These are phyloP conservation scores for Athene cunicularia DNA, from an alignment of 2,113 vertebrate species.

Conservation along the genomic window DNA sequence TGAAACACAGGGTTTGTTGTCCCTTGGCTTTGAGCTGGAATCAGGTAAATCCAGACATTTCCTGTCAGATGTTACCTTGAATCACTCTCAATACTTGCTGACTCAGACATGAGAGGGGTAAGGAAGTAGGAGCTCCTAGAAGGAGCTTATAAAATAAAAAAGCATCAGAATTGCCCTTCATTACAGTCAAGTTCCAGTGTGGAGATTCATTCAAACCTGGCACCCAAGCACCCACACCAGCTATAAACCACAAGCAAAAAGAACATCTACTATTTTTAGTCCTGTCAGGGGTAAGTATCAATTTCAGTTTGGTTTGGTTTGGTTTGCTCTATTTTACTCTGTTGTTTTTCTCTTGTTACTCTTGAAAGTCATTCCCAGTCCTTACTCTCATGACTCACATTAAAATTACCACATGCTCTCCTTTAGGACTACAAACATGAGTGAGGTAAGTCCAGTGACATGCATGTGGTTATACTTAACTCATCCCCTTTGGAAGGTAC, in stretches of 20 bases:
- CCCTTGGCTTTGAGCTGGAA: rapidly evolving
- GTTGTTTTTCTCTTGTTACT: conserved; percentile 24
- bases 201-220: background rate
- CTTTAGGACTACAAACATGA: conserved; percentile 23
- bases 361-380: conserved; percentile 3
- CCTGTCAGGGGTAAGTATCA: background rate
- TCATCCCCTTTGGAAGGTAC: background rate
- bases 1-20: rapidly evolving
- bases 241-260: background rate
- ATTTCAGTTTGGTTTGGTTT: conserved; percentile 2
- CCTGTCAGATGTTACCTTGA: background rate
- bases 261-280: conserved; percentile 29
- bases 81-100: background rate
- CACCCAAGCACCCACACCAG: background rate
- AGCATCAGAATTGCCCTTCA: background rate
- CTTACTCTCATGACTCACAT: background rate
- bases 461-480: conserved; percentile 18
- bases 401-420: conserved; percentile 29
- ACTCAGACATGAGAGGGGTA: background rate
- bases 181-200: background rate
- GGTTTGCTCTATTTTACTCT: conserved; percentile 10
- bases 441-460: background rate
- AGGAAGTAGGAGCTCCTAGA: background rate
- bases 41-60: background rate
- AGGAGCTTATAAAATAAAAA: background rate